These are phyloP conservation scores for Denticeps clupeoides DNA, from an alignment of 2,797 vertebrate genomes.

Conservation along the genomic window DNA sequence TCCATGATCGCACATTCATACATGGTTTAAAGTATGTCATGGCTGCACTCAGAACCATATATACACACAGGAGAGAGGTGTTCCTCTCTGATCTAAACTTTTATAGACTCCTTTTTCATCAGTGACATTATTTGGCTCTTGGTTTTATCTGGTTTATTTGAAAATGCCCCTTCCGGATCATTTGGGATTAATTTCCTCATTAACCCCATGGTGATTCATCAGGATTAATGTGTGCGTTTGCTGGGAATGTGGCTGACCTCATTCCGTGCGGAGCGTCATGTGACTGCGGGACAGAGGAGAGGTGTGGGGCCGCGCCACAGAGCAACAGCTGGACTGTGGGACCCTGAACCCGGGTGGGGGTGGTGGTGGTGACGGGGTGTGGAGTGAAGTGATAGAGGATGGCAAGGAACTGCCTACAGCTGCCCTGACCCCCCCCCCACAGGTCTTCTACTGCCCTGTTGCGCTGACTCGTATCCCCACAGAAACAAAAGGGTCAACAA, in stretches of 20 bases:
- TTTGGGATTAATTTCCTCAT: background rate
- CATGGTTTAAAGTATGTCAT: slow-evolving; percentile 5
- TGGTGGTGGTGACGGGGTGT: background rate
- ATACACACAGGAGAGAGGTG: slow-evolving; percentile 1
- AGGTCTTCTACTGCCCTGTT: slow-evolving; percentile 19
- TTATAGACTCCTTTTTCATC: slow-evolving; percentile 25
- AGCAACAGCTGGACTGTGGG: slow-evolving; percentile 1
- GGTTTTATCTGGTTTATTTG: slow-evolving; percentile 9
- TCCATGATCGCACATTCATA: background rate
- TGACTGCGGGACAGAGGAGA: slow-evolving; percentile 10
- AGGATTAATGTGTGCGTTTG: slow-evolving; percentile 7
- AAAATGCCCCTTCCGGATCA: background rate
- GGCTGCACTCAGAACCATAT: background rate
- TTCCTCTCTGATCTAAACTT: slow-evolving; percentile 26
- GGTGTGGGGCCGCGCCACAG: background rate
- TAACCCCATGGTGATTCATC: slow-evolving; percentile 12
- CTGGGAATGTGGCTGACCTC: too few relatives aligned
- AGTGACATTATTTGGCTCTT: too few relatives aligned
- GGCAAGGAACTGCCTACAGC: background rate
- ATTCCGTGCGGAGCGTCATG: too few relatives aligned
- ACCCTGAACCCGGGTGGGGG: background rate
- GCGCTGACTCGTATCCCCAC: background rate
- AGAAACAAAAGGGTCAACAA: too few relatives aligned
- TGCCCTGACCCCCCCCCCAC: background rate
- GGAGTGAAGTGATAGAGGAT: background rate